Percentiles rank a stretch among this genome's conserved stretches.
Conservation (phyloP, 2,888 invertebrate species). For the Chymomyza caudatula region DNA sequence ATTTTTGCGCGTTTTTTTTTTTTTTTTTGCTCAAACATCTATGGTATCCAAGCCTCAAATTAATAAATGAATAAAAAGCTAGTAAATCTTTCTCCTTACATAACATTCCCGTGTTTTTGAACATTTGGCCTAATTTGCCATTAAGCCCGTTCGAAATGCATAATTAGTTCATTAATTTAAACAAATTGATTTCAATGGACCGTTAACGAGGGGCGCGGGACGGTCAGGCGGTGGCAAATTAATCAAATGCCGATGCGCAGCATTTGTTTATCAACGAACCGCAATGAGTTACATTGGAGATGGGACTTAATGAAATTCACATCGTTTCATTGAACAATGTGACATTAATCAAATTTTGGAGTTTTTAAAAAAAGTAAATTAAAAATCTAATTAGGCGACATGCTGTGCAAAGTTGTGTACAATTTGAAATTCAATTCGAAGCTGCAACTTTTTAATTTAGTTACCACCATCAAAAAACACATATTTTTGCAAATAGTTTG, state of each 20-base stretch:
- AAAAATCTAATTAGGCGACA: not conserved
- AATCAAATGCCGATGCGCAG: no score
- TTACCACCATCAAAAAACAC: no score
- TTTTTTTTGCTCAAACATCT: no score
- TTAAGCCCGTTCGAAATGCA: constrained; percentile 15
- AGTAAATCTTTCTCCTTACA: not conserved
- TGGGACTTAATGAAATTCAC: constrained; percentile 29
- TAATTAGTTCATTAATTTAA: constrained; percentile 46
- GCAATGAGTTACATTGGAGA: constrained; percentile 56
- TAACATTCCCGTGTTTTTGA: not conserved
- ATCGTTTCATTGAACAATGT: no score
- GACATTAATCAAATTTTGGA: no score
- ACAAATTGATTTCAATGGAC: constrained; percentile 25
- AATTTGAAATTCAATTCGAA: not conserved
- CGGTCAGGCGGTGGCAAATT: constrained; percentile 41
- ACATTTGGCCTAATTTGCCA: not conserved
- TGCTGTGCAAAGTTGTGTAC: not conserved
- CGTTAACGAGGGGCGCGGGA: no score
- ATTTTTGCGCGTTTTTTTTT: no score
- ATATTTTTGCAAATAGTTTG: not conserved
- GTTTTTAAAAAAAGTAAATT: not conserved
- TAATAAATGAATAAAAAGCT: not conserved
- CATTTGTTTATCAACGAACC: no score
- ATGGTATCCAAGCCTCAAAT: no score
- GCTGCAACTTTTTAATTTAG: not conserved